Evolutionary conservation across 2,797 vertebrate species (phyloP), one percentile per base, ranked within the genome.

Genomic region (Morus bassanus): DNA sequence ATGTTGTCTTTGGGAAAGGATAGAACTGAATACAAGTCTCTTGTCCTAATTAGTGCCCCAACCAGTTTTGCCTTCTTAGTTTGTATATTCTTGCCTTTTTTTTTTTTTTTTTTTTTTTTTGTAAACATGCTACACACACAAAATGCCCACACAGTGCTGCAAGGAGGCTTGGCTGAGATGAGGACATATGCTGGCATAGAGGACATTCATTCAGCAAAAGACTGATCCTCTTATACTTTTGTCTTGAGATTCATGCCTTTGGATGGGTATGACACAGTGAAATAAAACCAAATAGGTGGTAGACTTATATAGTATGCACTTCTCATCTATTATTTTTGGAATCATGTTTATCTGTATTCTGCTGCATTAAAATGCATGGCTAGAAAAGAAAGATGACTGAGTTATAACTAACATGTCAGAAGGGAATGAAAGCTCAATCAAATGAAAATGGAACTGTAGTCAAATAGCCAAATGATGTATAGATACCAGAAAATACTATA

Each of bases 381-480:
- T 75, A 45, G 57, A 69, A 68, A 64, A 79, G 54, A 56, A 48
- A 82, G 60, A 53, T 41, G 68, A 39, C n/a, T 83, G 16, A 85
- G 37, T 88, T 93, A n/a, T 48, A 76, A 89, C 18, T 74, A 31
- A 8, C 31, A 2, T 18, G 17, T 63, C 37, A 67, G 57, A 91
- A 85, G 73, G 53, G 41, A 43, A 54, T 7, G 31, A 68, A 86
- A 93, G 31, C 74, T 93, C 67, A 13, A 75, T 85, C 45, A 79
- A 24, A 79, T 61, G 69, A 85, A 83, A 67, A 88, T 23, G 9
- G 51, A 96, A 63, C 48, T 56, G 59, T 28, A 91, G 86, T 85
- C 67, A 89, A 89, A 89, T 43, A 91, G 60, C 18, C 54, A 88
- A 80, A 39, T 88, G 56, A 86, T 82, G 80, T 48, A 54, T 25